These are phyloP conservation scores for Neotoma lepida DNA, from an alignment of 2,113 vertebrate genomes.

Conservation along the genomic window DNA sequence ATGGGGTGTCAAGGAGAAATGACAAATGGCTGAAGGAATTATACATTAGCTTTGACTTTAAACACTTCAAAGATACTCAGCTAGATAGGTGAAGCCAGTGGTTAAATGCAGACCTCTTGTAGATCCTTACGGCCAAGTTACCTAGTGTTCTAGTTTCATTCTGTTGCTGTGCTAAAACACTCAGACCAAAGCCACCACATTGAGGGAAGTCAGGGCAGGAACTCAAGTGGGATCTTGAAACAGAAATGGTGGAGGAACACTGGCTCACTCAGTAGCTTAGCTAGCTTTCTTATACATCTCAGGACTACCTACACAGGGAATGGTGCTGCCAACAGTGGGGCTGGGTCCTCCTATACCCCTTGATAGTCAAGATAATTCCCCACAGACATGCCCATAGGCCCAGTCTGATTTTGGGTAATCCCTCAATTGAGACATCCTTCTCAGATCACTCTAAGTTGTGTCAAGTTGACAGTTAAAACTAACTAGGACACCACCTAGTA, in stretches of 20 bases:
- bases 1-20: conserved; percentile 11
- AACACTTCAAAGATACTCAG: conserved; percentile 26
- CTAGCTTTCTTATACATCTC: not conserved
- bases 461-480: not conserved
- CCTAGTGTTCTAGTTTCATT: not conserved
- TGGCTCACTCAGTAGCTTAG: not conserved
- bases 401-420: not conserved
- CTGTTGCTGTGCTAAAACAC: not conserved
- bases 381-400: not conserved
- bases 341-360: not conserved
- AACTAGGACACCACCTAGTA: not conserved
- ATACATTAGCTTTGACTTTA: conserved; percentile 37
- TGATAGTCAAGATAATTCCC: not conserved
- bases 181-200: not conserved
- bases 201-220: not conserved
- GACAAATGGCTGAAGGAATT: not conserved
- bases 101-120: not conserved
- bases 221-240: not conserved
- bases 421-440: not conserved
- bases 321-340: not conserved
- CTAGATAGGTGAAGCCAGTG: not conserved
- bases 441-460: not conserved
- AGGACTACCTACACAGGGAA: not conserved
- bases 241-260: not conserved
- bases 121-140: not conserved